Conservation (phyloP, 2,888 invertebrate species). For the Drosophila seclusa region DNA sequence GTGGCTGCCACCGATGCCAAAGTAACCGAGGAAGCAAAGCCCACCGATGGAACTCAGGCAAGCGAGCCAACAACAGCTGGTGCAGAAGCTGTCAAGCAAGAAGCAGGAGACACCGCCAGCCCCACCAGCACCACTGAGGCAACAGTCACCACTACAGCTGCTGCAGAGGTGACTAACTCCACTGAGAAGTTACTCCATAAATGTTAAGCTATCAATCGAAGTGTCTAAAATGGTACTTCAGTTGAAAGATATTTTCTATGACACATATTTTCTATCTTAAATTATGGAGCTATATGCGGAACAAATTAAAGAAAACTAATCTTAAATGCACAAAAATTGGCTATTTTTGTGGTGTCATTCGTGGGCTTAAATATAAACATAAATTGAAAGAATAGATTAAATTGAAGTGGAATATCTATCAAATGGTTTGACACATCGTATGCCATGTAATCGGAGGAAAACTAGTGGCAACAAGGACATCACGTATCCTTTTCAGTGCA, state of each 20-base stretch:
- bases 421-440: constrained; percentile 5
- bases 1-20: background rate
- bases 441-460: constrained; percentile 16
- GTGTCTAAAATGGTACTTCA: background rate
- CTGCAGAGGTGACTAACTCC: constrained; percentile 15
- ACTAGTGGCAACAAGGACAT: constrained; percentile 37
- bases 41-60: background rate
- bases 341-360: background rate
- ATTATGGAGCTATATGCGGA: background rate
- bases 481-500: constrained; percentile 62
- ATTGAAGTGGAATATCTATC: constrained; percentile 11
- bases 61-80: background rate
- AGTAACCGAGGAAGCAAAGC: background rate
- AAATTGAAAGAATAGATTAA: background rate
- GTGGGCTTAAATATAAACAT: background rate
- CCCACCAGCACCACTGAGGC: background rate
- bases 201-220: background rate
- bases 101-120: background rate
- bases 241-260: too few relatives aligned
- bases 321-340: rapidly evolving
- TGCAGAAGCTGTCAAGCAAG: constrained; percentile 18
- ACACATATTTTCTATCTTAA: background rate
- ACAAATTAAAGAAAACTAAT: background rate
- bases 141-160: background rate
- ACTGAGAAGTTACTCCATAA: constrained; percentile 13